Percentiles rank a stretch among this genome's conserved stretches.
phyloP scores from a whole-genome alignment of 2,888 invertebrate genomes.

The Heteromurus nitidus region DNA sequence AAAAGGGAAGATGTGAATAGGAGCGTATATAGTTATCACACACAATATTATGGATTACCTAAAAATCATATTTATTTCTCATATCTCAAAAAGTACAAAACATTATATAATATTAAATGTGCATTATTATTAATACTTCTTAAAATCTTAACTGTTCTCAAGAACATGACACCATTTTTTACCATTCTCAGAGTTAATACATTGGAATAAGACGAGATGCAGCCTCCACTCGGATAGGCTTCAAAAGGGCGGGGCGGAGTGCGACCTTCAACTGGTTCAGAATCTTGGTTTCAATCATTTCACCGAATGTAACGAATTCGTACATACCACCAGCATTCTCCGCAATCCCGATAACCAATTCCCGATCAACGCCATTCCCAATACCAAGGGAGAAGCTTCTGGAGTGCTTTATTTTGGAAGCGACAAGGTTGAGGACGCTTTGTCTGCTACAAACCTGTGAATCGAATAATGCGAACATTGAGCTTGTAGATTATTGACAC shows the following conservation, averaged over 20 bases:
- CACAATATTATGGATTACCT: too few relatives aligned
- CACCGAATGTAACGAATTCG: constrained; percentile 54
- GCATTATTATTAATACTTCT: too few relatives aligned
- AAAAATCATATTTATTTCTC: too few relatives aligned
- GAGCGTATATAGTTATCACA: too few relatives aligned
- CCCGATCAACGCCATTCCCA: constrained; percentile 31
- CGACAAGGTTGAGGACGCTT: constrained; percentile 35
- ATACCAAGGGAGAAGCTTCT: constrained; percentile 61
- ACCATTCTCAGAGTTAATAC: too few relatives aligned
- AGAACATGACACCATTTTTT: too few relatives aligned
- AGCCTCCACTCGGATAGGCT: constrained; percentile 45
- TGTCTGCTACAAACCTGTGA: constrained; percentile 29
- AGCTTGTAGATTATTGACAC: too few relatives aligned
- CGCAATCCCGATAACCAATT: constrained; percentile 53
- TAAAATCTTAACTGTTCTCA: too few relatives aligned
- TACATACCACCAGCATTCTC: constrained; percentile 60
- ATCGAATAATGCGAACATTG: neutral
- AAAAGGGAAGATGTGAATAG: too few relatives aligned
- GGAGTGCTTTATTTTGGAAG: constrained; percentile 53
- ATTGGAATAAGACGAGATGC: constrained; percentile 28
- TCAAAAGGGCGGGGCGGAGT: constrained; percentile 55
- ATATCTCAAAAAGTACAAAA: too few relatives aligned
- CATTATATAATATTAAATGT: too few relatives aligned
- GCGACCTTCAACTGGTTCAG: constrained; percentile 54
- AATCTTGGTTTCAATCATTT: constrained; percentile 58